Evolutionary conservation across 2,113 vertebrate species (phyloP).

Genomic region (Podarcis raffonei): DNA sequence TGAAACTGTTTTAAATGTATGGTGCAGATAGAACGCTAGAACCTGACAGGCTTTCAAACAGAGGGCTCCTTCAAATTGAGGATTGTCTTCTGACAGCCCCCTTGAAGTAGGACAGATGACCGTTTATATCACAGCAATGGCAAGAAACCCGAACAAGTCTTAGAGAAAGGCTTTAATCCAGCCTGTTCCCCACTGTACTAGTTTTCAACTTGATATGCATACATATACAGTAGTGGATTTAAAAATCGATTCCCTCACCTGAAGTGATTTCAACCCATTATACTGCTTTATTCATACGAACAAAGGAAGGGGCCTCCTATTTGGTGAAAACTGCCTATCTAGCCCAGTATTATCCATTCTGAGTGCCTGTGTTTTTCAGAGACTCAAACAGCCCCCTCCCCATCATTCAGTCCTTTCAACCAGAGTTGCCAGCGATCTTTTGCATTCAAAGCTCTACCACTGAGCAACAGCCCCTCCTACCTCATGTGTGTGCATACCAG

Average conservation of each 20-base stretch:
- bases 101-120: too few species aligned
- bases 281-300: background rate
- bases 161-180: too few species aligned
- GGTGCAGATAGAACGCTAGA: too few species aligned
- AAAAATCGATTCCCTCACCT: background rate
- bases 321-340: background rate
- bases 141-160: too few species aligned
- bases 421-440: background rate
- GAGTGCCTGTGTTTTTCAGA: background rate
- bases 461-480: background rate
- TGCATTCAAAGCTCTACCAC: background rate
- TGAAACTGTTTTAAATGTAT: too few species aligned
- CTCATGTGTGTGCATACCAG: background rate
- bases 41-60: too few species aligned
- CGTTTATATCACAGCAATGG: too few species aligned
- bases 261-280: background rate
- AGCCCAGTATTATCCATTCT: too few species aligned
- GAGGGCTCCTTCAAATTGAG: too few species aligned
- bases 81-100: too few species aligned
- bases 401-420: background rate
- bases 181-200: background rate
- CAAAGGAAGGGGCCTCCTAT: background rate
- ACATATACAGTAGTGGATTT: background rate
- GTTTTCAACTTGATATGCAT: background rate
- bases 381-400: background rate